Evolutionary conservation across 2,113 vertebrate genomes (phyloP), one percentile per base, ranked within the genome.

Genomic region (Ictidomys tridecemlineatus): DNA sequence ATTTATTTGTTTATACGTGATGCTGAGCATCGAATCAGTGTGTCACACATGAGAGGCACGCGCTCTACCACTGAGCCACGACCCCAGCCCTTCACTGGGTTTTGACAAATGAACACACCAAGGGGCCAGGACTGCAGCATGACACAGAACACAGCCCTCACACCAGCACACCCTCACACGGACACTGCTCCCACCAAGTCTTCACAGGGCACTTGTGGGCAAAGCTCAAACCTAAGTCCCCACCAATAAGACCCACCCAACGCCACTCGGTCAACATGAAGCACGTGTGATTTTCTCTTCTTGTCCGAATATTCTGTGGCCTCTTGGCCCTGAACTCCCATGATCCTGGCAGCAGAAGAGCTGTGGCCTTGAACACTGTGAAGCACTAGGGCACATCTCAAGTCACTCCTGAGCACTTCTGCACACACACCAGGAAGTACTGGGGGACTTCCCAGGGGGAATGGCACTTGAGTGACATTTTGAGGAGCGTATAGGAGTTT

Each of bases 401-500:
- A 63, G 92, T 76, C 93, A 16, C 42, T 26, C 7, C 58, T 76
- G 39, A 26, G 12, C 32, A 69, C 65, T 34, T 34, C 65, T 37
- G 9, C 78, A 53, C 42, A 20, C 32, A 48, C 30, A 48, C 39
- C 2, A 2, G 56, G 42, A 89, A 18, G 34, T 73, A 67, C 84
- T 30, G 48, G 58, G 58, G 87, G 74, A 37, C 9, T 83, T 83
- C 58, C 89, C 16, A 56, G 34, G 13, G 30, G 34, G 83, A 34
- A 74, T 2, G 4, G 73, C 83, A 67, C 42, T 65, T 7, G 0
- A 53, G 26, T 48, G 63, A 53, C 32, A 18, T 70, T 94, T 77
- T 76, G 79, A 94, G 37, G 89, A 51, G 34, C 84, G 48, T 48
- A 73, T 39, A 84, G 58, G 51, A 86, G 76, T 70, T 91, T 2